These are phyloP conservation scores for Philotrypesis tridentata DNA, from an alignment of 1,140 invertebrate genomes.

Conservation along the genomic window DNA sequence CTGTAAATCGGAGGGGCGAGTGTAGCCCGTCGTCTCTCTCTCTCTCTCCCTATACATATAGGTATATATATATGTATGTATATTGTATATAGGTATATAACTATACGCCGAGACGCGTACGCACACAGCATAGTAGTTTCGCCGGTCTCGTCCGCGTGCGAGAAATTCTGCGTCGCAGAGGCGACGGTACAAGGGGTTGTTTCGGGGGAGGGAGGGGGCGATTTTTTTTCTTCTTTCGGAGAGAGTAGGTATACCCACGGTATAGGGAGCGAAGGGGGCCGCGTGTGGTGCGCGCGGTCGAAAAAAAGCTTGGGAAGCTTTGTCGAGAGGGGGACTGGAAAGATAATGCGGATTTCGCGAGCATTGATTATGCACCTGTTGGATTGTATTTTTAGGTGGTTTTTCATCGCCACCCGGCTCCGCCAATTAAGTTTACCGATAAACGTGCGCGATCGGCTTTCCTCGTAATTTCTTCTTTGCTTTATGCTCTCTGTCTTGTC, in stretches of 20 bases:
- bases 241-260: neutral
- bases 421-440: neutral
- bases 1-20: neutral
- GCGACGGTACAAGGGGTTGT: neutral
- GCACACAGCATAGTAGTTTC: neutral
- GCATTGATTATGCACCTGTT: constrained; percentile 43
- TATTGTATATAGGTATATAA: no score
- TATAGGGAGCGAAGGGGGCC: neutral
- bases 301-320: constrained; percentile 25
- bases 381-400: constrained; percentile 30
- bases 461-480: neutral
- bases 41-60: neutral
- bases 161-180: neutral
- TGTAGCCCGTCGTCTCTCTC: neutral
- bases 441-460: neutral
- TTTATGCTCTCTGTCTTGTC: no score
- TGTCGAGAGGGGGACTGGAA: neutral
- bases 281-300: neutral
- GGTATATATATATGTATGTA: neutral
- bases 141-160: neutral
- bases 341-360: constrained; percentile 25
- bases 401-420: neutral
- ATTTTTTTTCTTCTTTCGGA: neutral
- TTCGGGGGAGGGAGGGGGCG: neutral
- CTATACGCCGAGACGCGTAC: no score